Percentiles rank a stretch among this genome's conserved stretches.
These are phyloP conservation scores for Drosophila bunnanda DNA, from an alignment of 2,888 invertebrate species.

Conservation along the genomic window DNA sequence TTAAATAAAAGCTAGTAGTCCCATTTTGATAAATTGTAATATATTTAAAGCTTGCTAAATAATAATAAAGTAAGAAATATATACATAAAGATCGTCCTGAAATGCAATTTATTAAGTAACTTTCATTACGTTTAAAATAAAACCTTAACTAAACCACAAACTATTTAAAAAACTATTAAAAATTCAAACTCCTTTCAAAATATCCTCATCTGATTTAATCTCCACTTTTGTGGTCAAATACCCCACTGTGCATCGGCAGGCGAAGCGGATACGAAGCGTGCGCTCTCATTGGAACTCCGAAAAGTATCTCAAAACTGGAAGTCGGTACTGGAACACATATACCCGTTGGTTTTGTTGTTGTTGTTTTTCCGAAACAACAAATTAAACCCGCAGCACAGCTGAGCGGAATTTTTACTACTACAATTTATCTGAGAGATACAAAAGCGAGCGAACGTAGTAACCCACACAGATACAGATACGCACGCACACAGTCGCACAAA, in stretches of 20 bases:
- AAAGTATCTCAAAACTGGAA: slow-evolving; percentile 43
- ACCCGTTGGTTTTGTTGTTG: slow-evolving; percentile 29
- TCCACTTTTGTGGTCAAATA: not conserved
- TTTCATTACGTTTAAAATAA: not conserved
- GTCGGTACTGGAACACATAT: slow-evolving; percentile 36
- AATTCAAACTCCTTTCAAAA: not conserved
- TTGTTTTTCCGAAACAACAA: slow-evolving; percentile 3
- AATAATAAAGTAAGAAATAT: too few species aligned
- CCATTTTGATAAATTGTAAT: too few species aligned
- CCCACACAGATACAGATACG: slow-evolving; percentile 2
- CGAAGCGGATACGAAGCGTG: slow-evolving; percentile 20
- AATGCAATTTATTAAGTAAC: too few species aligned
- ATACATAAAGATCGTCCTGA: too few species aligned
- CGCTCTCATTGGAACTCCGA: slow-evolving; percentile 40
- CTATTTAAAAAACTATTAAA: not conserved
- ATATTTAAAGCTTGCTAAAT: too few species aligned
- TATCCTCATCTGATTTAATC: not conserved
- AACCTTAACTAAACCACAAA: not conserved
- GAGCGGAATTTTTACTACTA: slow-evolving; percentile 69
- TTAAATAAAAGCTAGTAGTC: too few species aligned
- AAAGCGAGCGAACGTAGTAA: slow-evolving; percentile 48
- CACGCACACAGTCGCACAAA: slow-evolving; percentile 12
- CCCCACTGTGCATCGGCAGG: slow-evolving; percentile 1
- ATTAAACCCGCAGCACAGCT: slow-evolving; percentile 61
- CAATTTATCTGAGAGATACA: slow-evolving; percentile 66